phyloP scores from a whole-genome alignment of 1,140 invertebrate species.

The Drosophila asahinai region DNA sequence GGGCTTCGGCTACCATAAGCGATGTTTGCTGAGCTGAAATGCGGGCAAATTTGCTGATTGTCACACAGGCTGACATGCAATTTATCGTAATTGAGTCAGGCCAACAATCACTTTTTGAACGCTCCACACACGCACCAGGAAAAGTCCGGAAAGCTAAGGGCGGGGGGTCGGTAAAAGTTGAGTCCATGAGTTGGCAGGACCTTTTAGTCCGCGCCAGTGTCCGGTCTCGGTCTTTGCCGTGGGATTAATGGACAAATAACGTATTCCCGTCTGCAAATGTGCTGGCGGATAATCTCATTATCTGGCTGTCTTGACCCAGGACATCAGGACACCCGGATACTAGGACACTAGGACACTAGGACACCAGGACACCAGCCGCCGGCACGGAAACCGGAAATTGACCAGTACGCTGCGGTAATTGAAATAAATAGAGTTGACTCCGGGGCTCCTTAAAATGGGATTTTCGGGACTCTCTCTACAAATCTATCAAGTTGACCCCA shows the following conservation, averaged over 20 bases:
- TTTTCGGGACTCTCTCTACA: conserved; percentile 3
- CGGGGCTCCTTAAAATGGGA: conserved; percentile 3
- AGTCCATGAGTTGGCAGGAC: conserved; percentile 40
- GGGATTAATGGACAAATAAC: conserved; percentile 53
- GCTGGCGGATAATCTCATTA: conserved; percentile 52
- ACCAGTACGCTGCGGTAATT: conserved; percentile 42
- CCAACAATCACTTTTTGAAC: conserved; percentile 51
- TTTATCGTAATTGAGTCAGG: conserved; percentile 53
- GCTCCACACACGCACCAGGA: conserved; percentile 37
- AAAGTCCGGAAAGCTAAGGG: background rate
- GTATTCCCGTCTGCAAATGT: conserved; percentile 49
- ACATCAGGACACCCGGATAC: conserved; percentile 4
- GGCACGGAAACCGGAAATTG: conserved; percentile 41
- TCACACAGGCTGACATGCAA: conserved; percentile 49
- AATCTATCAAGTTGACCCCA: conserved; percentile 34
- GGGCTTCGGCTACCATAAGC: conserved; percentile 31
- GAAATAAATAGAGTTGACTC: conserved; percentile 46
- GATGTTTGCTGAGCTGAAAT: conserved; percentile 45
- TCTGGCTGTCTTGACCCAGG: conserved; percentile 38
- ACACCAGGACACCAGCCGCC: conserved; percentile 6
- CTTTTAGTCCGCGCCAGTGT: conserved; percentile 32
- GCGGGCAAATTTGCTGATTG: conserved; percentile 52
- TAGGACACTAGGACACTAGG: conserved; percentile 2
- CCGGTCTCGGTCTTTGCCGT: conserved; percentile 29
- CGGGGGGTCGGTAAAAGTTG: background rate